phyloP scores from a whole-genome alignment of 1,140 invertebrate genomes.

The Oppia nitens region DNA sequence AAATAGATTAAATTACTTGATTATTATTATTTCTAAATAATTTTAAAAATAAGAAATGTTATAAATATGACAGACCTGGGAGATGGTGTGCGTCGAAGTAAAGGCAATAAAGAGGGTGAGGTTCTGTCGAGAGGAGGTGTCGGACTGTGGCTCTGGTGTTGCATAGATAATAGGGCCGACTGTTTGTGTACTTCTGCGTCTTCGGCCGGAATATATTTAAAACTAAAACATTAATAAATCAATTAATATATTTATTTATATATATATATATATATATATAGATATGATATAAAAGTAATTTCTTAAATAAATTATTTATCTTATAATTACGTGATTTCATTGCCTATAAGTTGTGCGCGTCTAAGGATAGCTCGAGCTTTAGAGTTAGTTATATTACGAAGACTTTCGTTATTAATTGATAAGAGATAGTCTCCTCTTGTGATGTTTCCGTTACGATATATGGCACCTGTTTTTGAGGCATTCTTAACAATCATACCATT shows the following conservation, averaged over 20 bases:
- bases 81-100: constrained; percentile 28
- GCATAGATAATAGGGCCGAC: constrained; percentile 25
- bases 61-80: constrained; percentile 5
- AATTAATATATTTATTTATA: no score
- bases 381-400: constrained; percentile 41
- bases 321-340: constrained; percentile 36
- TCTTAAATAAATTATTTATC: constrained; percentile 22
- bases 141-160: constrained; percentile 18
- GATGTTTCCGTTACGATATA: constrained; percentile 40
- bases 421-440: constrained; percentile 34
- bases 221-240: constrained; percentile 34
- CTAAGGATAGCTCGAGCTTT: constrained; percentile 44
- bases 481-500: constrained; percentile 45
- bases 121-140: constrained; percentile 18
- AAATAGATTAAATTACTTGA: no score
- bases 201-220: constrained; percentile 36
- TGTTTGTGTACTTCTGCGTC: constrained; percentile 34
- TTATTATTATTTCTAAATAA: no score
- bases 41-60: neutral
- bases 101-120: constrained; percentile 21
- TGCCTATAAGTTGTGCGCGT: constrained; percentile 38
- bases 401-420: constrained; percentile 44
- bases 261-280: no score
- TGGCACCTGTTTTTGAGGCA: constrained; percentile 35
- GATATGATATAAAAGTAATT: constrained; percentile 12